Base-by-base conservation (phyloP, 2,888 invertebrate species). In the Nudaria mundana region DNA sequence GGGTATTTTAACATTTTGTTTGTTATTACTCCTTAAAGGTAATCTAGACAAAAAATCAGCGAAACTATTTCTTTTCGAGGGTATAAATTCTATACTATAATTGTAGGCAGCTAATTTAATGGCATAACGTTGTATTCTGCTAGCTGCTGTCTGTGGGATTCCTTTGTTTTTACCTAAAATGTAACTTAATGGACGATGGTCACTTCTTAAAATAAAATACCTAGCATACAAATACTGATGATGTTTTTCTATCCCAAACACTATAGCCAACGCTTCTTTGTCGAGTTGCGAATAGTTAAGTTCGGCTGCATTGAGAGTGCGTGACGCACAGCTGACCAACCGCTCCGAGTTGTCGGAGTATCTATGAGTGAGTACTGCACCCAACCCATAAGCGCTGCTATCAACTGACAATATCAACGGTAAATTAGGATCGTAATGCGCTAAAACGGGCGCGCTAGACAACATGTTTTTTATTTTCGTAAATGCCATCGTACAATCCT, bases 301-400 rank as follows among this genome's bases (percentile, higher is more conserved):
- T 20, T 39, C 39, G 1, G 15, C 31, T 1, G 14, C 3, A 13
- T 24, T 38, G 1, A 38, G 28, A 3, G 23, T 31, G 13, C 37
- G 24, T 14, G 37, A 37, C 5, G 25, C 37, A 10, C 23, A 37
- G 4, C 25, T 4, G 7, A 47, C 28, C 1, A 30, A 26, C 2
- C 40, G 38, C 12, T 49, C 48, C 4, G 7, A 15, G 24, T 55
- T 59, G 39, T 55, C 55, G 1, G 42, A 22, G 30, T 48, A 35
- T 1, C 43, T 30, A 8, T 59, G 63, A 15, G 55, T 18, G 12
- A 62, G 44, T 25, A 55, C 52, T 0, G 54, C 46, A 3, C 56
- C 54, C 6, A 33, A 1, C 2, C 33, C 33, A 5, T 13, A 13
- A 1, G 32, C 13, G 2, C 23, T 32, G 13, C 49, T 49, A 16